phyloP scores from a whole-genome alignment of 2,797 vertebrate species.

The Amphiprion clarkii region DNA sequence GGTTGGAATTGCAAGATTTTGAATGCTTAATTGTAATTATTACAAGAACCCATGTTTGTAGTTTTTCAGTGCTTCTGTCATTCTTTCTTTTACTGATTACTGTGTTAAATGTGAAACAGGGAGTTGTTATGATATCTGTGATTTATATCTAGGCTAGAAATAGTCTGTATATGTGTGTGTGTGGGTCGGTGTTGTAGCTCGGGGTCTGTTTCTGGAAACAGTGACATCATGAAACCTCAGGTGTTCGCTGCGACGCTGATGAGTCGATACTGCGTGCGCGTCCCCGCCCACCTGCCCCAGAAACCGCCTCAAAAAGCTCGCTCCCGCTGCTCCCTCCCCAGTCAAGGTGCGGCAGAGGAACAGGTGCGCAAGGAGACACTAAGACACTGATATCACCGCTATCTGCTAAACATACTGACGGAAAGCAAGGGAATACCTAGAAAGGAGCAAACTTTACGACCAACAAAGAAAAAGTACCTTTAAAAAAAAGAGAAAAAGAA shows the following conservation, averaged over 20 bases:
- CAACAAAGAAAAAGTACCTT: neutral
- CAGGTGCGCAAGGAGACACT: slow-evolving; percentile 74
- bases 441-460: neutral
- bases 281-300: slow-evolving; percentile 73
- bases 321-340: slow-evolving; percentile 56
- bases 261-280: slow-evolving; percentile 81
- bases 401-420: accelerated
- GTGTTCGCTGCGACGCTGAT: slow-evolving; percentile 30
- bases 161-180: too few species aligned
- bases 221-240: slow-evolving; percentile 80
- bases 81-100: neutral
- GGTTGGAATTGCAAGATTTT: too few species aligned
- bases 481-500: neutral
- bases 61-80: neutral
- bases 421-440: neutral
- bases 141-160: neutral
- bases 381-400: neutral
- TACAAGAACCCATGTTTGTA: too few species aligned
- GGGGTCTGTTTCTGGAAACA: slow-evolving; percentile 15
- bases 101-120: neutral
- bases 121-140: neutral
- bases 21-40: too few species aligned
- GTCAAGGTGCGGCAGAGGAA: slow-evolving; percentile 76
- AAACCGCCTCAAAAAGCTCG: slow-evolving; percentile 80
- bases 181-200: neutral